phyloP scores from a whole-genome alignment of 2,113 vertebrate species.

The Nycticorax nycticorax region DNA sequence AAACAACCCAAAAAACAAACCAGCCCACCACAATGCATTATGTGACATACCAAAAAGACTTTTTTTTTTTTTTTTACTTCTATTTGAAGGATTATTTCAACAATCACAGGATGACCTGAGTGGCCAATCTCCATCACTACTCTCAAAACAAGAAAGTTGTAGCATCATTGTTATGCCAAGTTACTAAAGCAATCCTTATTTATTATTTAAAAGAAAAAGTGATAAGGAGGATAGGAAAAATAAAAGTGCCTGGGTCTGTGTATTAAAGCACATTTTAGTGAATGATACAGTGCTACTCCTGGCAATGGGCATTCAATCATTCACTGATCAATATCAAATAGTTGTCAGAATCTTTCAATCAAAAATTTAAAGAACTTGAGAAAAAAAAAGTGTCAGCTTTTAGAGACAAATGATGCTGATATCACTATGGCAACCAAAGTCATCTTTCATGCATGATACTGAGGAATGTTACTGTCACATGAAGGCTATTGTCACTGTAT shows the following conservation, averaged over 20 bases:
- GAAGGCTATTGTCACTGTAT: background rate
- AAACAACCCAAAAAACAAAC: too few relatives aligned
- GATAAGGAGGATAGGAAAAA: background rate
- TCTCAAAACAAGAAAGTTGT: background rate
- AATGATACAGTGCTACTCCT: background rate
- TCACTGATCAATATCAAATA: conserved; percentile 21
- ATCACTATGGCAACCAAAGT: background rate
- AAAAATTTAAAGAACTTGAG: background rate
- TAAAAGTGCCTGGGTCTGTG: background rate
- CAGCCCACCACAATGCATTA: too few relatives aligned
- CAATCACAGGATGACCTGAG: background rate
- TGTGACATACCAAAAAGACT: background rate
- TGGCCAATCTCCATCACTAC: background rate
- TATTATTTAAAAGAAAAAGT: background rate
- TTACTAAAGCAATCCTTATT: background rate
- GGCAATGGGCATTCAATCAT: background rate
- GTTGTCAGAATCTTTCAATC: conserved; percentile 15
- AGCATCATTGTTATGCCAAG: background rate
- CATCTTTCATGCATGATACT: background rate
- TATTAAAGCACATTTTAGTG: background rate
- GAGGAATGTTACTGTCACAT: background rate
- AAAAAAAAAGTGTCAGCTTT: background rate
- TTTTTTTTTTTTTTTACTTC: background rate
- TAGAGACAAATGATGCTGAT: background rate
- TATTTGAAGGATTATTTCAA: background rate